Evolutionary conservation across 2,113 vertebrate genomes (phyloP), one percentile per base, ranked within the genome.

Genomic region (Dermatemys mawii): DNA sequence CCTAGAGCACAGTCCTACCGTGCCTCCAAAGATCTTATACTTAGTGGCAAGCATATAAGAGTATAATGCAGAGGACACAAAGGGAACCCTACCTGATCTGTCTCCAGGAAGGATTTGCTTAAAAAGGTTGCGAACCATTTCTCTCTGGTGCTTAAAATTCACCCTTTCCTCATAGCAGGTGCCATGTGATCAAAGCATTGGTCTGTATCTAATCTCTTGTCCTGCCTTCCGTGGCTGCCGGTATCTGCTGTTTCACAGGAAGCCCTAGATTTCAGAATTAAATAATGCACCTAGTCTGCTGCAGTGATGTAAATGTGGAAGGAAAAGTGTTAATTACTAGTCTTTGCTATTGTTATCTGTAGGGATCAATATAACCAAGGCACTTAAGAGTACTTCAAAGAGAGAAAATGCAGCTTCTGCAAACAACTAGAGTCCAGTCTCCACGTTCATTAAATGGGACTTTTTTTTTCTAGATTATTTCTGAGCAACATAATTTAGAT

Each of bases 121-220:
- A 12, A n/a, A 76, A 75, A 5, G 27, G 19, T 2, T 29, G 29
- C 91, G 83, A 50, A 24, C 41, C 87, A 16, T 44, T 92, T 60
- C 60, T 50, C 1, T 70, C 35, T 38, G 5, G 63, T 70, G n/a
- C n/a, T 70, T 70, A 38, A 70, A 70, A 70, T 70, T 70, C 63
- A 10, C 63, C n/a, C 14, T 60, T 57, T 49, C 63, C 53, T 81
- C 73, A 21, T 11, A 49, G 26, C n/a, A 86, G 24, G 24, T 1
- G 2, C 48, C 49, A 51, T 11, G n/a, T 0, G 35, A 44, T 48
- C 73, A 51, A 84, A 48, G 27, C 76, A 70, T 22, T 55, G 54
- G 81, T 19, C 29, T 60, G 29, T 5, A 0, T 70, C 17, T 70
- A 70, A 70, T 38, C n/a, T 70, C 5, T 38, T 70, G 0, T 2